phyloP scores from a whole-genome alignment of 1,140 invertebrate species.

The Trachymyrmex cornetzi region DNA sequence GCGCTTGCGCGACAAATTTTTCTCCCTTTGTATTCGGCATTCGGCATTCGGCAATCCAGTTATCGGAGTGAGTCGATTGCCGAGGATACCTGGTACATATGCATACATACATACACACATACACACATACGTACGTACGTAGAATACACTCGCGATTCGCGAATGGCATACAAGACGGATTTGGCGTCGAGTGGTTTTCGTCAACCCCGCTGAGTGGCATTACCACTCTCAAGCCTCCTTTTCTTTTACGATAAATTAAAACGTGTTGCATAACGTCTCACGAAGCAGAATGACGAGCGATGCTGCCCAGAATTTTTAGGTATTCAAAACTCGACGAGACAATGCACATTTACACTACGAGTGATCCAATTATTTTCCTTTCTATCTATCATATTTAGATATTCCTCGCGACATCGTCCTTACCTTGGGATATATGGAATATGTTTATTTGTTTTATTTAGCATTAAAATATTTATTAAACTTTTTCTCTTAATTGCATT shows the following conservation, averaged over 20 bases:
- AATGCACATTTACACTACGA: neutral
- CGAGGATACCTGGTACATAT: too few relatives aligned
- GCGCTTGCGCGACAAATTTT: constrained; percentile 23
- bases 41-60: too few relatives aligned
- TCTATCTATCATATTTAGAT: neutral
- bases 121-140: too few relatives aligned
- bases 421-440: neutral
- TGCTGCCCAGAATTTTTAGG: constrained; percentile 47
- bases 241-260: neutral
- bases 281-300: constrained; percentile 39
- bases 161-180: neutral
- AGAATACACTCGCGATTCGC: too few relatives aligned
- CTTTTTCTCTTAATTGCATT: too few relatives aligned
- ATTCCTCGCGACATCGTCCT: neutral
- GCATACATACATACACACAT: too few relatives aligned
- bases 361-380: neutral
- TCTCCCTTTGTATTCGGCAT: neutral
- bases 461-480: neutral
- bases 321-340: constrained; percentile 13
- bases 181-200: neutral
- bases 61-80: too few relatives aligned
- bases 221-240: neutral
- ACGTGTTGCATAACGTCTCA: neutral
- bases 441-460: neutral
- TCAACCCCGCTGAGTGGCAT: neutral